Evolutionary conservation across 2,888 invertebrate species (phyloP).

Genomic region (Ichneumoninae sp.): DNA sequence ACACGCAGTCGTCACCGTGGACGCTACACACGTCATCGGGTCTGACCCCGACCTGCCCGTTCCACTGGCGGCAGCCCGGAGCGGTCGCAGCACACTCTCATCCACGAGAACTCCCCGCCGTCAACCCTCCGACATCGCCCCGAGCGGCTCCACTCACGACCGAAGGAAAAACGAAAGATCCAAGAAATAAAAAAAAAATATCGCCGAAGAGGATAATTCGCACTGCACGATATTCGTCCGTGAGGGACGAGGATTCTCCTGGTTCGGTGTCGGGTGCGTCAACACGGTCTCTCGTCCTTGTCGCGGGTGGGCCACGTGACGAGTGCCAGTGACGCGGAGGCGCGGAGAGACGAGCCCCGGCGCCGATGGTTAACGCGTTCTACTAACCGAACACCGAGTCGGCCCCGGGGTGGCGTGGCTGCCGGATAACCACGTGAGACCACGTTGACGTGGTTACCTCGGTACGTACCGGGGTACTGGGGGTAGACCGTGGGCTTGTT

Average conservation of each 20-base stretch:
- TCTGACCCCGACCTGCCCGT: slow-evolving; percentile 46
- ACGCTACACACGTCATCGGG: slow-evolving; percentile 37
- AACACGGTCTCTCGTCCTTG: background rate
- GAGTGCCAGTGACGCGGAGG: slow-evolving; percentile 13
- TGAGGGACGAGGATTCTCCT: background rate
- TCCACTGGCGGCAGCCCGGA: slow-evolving; percentile 35
- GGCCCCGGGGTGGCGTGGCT: slow-evolving; percentile 11
- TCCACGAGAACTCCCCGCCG: background rate
- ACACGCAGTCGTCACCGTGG: slow-evolving; percentile 21
- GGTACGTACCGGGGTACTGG: slow-evolving; percentile 77
- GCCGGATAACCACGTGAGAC: slow-evolving; percentile 62
- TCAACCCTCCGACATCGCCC: slow-evolving; percentile 4
- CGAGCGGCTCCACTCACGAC: background rate
- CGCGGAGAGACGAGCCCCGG: slow-evolving; percentile 9
- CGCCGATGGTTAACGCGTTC: slow-evolving; percentile 25
- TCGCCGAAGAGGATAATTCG: background rate
- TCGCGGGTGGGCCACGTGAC: slow-evolving; percentile 58
- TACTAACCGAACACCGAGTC: slow-evolving; percentile 10
- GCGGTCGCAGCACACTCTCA: background rate
- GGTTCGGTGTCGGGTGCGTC: background rate
- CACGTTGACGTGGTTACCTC: slow-evolving; percentile 73
- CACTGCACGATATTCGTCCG: background rate
- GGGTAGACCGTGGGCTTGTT: slow-evolving; percentile 76
- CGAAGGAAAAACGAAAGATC: background rate
- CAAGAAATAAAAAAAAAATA: background rate